Evolutionary conservation across 2,888 invertebrate species (phyloP), one percentile per base, ranked within the genome.

Genomic region (Melanchra persicariae): DNA sequence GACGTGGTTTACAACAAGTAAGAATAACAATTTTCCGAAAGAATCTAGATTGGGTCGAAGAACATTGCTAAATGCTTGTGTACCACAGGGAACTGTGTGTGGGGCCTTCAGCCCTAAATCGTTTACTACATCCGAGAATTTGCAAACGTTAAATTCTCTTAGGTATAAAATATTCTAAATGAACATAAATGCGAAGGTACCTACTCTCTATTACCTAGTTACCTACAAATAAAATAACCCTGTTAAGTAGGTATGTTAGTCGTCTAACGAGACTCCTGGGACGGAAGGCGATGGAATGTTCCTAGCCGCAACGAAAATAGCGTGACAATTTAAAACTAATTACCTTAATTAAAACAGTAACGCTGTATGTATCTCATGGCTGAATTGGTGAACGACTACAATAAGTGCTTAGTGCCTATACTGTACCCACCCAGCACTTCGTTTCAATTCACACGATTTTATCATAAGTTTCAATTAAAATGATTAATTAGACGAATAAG

Each of bases 1-100:
- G 96, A 96, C 74, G 95, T 98, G 77, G 83, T 81, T 69, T 97
- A 97, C 96, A 96, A 96, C 82, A 97, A 96, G 97, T 97, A 90
- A 95, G 94, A 37, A n/a, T 40, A 17, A 17, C 17, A 43, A 43
- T 45, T 19, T 6, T 1, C 40, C 3, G 15, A 8, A 19, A 45
- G 1, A 45, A 45, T 45, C 45, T 45, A 45, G 5, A 45, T 45
- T 45, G 2, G 19, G 45, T 45, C 1, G 45, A 45, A 2, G 1
- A 15, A n/a, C 8, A 30, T 60, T 2, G 6, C 10, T 45, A 12
- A 30, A 43, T 34, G n/a, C 34, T 37, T n/a, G n/a, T 8, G 8
- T 26, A 26, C 22, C 17, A 34, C 30, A n/a, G n/a, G n/a, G n/a
- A n/a, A n/a, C n/a, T n/a, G n/a, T n/a, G n/a, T n/a, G n/a, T n/a